Conservation (phyloP, 1,140 invertebrate species). For the Catajapyx aquilonaris region DNA sequence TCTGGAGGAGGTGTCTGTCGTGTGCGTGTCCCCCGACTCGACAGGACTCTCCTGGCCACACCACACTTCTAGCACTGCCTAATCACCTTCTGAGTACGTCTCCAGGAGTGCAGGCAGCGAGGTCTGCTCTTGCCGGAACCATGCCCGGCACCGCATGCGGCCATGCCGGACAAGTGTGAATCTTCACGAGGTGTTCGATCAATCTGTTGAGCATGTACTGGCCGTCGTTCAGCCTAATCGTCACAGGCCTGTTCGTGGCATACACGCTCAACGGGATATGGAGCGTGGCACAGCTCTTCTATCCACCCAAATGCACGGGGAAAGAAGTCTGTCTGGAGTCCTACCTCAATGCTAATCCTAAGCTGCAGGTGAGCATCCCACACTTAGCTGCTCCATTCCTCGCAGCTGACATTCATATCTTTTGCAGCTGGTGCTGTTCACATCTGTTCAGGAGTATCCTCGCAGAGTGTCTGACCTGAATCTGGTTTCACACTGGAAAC, state of each 20-base stretch:
- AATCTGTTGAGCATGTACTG: slow-evolving; percentile 15
- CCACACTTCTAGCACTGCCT: too few species aligned
- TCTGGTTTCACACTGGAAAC: slow-evolving; percentile 9
- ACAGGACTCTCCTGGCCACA: too few species aligned
- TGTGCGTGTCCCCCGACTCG: too few species aligned
- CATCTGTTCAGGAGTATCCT: slow-evolving; percentile 10
- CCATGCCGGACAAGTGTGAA: too few species aligned
- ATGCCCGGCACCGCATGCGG: too few species aligned
- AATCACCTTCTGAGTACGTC: too few species aligned
- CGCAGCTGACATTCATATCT: slow-evolving; percentile 4
- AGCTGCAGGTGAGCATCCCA: slow-evolving; percentile 23
- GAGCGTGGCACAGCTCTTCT: slow-evolving; percentile 44
- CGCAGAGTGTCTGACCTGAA: slow-evolving; percentile 11
- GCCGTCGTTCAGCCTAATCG: slow-evolving; percentile 27
- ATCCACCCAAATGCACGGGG: slow-evolving; percentile 38
- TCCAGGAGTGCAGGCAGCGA: too few species aligned
- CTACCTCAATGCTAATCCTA: slow-evolving; percentile 29
- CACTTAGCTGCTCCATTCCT: slow-evolving; percentile 9
- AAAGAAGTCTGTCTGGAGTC: slow-evolving; percentile 33
- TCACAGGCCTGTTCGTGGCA: slow-evolving; percentile 37
- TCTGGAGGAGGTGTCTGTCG: too few species aligned
- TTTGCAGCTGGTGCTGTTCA: slow-evolving; percentile 15
- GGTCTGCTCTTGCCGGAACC: too few species aligned
- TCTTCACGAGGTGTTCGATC: too few species aligned
- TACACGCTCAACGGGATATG: slow-evolving; percentile 53